Conservation (phyloP, 1,140 invertebrate genomes). For the Aphaenogaster floridana region DNA sequence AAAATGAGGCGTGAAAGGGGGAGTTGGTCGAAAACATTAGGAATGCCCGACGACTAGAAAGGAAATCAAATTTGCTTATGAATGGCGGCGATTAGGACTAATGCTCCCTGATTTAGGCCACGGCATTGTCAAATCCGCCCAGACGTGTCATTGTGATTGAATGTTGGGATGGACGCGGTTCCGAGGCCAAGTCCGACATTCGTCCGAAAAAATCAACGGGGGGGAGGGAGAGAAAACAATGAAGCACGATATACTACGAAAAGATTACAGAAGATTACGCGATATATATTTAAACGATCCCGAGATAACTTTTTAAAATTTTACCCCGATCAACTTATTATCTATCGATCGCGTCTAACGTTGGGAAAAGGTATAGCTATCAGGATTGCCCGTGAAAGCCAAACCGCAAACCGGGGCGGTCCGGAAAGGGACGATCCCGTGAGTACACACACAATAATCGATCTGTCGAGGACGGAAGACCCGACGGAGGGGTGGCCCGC, state of each 20-base stretch:
- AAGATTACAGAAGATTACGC: slow-evolving; percentile 26
- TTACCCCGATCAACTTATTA: not conserved
- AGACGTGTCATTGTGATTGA: slow-evolving; percentile 68
- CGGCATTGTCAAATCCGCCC: slow-evolving; percentile 62
- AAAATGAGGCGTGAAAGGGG: slow-evolving; percentile 63
- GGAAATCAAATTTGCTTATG: slow-evolving; percentile 79
- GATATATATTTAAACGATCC: slow-evolving; percentile 20
- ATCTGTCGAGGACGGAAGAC: slow-evolving; percentile 29
- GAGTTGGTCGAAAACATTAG: slow-evolving; percentile 72
- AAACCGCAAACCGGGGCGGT: slow-evolving; percentile 11
- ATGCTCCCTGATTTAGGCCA: slow-evolving; percentile 70
- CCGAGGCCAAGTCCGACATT: slow-evolving; percentile 2
- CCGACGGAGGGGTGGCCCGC: not conserved
- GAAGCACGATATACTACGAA: not conserved
- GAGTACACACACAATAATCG: slow-evolving; percentile 41
- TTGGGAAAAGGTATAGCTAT: slow-evolving; percentile 3
- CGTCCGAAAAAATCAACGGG: slow-evolving; percentile 10
- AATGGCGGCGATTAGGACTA: slow-evolving; percentile 77
- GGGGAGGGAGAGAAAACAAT: slow-evolving; percentile 7
- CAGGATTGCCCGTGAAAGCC: slow-evolving; percentile 14
- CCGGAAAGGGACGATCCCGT: slow-evolving; percentile 20
- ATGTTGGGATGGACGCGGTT: slow-evolving; percentile 2
- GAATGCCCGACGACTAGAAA: slow-evolving; percentile 64
- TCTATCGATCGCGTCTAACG: not conserved
- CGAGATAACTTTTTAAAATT: slow-evolving; percentile 42